phyloP scores from a whole-genome alignment of 2,888 invertebrate genomes.

The Drosophila ezoana region DNA sequence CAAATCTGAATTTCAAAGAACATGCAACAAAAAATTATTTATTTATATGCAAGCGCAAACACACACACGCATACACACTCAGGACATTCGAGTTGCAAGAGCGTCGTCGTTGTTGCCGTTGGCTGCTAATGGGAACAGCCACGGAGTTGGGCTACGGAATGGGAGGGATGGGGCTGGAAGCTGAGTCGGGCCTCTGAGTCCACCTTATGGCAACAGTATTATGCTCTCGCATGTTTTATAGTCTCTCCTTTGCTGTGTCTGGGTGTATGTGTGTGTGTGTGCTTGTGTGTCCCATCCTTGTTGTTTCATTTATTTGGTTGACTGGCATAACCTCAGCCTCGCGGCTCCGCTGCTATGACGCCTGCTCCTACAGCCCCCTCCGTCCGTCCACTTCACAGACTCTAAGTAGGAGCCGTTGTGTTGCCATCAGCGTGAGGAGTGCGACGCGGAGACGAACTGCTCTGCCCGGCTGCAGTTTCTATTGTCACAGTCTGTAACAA shows the following conservation, averaged over 20 bases:
- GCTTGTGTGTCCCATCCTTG: conserved; percentile 56
- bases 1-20: conserved; percentile 56
- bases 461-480: conserved; percentile 51
- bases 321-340: conserved; percentile 78
- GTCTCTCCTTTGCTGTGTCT: conserved; percentile 29
- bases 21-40: conserved; percentile 54
- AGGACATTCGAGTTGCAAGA: conserved; percentile 56
- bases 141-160: conserved; percentile 18
- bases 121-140: conserved; percentile 62
- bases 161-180: background rate
- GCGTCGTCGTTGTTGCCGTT: conserved; percentile 25
- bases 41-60: conserved; percentile 66
- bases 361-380: background rate
- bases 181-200: conserved; percentile 30
- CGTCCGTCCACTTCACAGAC: conserved; percentile 11
- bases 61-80: conserved; percentile 8
- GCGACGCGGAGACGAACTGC: conserved; percentile 7
- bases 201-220: conserved; percentile 59
- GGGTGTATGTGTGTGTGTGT: conserved; percentile 35
- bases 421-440: background rate
- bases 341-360: conserved; percentile 39
- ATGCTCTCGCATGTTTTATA: conserved; percentile 77
- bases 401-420: conserved; percentile 64
- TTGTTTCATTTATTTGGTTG: conserved; percentile 80
- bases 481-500: conserved; percentile 78